These are phyloP conservation scores for Sminthopsis crassicaudata DNA, from an alignment of 2,113 vertebrate species.

Conservation along the genomic window DNA sequence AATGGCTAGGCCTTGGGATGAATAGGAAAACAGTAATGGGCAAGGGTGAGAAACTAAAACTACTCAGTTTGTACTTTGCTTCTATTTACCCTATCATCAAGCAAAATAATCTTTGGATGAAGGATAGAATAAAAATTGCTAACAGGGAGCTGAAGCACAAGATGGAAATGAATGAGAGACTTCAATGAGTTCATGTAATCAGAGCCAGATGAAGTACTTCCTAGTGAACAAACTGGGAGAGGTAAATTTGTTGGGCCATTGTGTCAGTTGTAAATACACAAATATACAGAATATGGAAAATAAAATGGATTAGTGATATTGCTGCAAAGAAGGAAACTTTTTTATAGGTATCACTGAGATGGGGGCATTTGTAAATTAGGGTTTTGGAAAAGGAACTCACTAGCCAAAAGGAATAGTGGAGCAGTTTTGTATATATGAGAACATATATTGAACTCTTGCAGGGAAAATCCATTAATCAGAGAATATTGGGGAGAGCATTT, in stretches of 20 bases:
- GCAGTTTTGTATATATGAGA: neutral
- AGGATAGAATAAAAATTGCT: neutral
- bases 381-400: neutral
- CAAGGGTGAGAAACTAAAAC: neutral
- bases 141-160: neutral
- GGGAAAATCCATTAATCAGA: neutral
- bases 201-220: neutral
- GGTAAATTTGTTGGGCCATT: neutral
- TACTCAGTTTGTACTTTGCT: neutral
- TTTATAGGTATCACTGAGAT: neutral
- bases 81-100: neutral
- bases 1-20: too few species aligned
- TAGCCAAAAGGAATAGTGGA: neutral
- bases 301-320: neutral
- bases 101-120: neutral
- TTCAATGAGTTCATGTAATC: neutral
- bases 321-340: neutral
- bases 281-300: neutral
- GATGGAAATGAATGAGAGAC: neutral
- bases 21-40: neutral
- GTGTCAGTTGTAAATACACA: neutral
- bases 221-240: neutral
- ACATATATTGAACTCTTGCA: neutral
- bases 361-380: neutral
- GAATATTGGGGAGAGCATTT: neutral